A percentile compares a stretch with the other conserved stretches of the same genome.
Evolutionary conservation across 2,888 invertebrate species (phyloP).

Genomic region (Daptonema setosum): DNA sequence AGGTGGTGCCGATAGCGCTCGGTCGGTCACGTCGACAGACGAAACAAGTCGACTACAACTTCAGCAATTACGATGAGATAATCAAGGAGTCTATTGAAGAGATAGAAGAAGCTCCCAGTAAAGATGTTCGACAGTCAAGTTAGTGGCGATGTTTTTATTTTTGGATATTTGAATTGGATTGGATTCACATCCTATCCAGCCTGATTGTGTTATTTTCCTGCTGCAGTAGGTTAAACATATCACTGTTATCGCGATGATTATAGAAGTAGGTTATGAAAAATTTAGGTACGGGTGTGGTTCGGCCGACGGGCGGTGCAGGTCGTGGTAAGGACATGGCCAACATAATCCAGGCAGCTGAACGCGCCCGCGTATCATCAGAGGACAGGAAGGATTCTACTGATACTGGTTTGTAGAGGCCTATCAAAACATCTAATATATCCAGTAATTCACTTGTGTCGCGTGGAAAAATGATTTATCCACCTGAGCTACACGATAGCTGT

Average conservation of each 20-base stretch:
- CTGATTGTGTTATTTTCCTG: background rate
- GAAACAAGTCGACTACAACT: constrained; percentile 42
- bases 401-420: background rate
- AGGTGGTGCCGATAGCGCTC: constrained; percentile 1
- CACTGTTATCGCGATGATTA: background rate
- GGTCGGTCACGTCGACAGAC: background rate
- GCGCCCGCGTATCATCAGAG: constrained; percentile 31
- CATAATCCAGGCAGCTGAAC: constrained; percentile 47
- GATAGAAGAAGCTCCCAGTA: constrained; percentile 5
- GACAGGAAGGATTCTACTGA: background rate
- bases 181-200: background rate
- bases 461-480: too few relatives aligned
- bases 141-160: background rate
- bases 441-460: too few relatives aligned
- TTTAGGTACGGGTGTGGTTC: constrained; percentile 41
- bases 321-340: constrained; percentile 79
- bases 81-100: constrained; percentile 53
- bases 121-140: background rate
- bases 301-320: constrained; percentile 51
- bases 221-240: background rate
- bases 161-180: constrained; percentile 1
- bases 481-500: too few relatives aligned
- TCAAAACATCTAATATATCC: too few relatives aligned
- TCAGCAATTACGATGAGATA: constrained; percentile 80
- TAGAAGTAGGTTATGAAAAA: background rate